These are phyloP conservation scores for Propithecus perrieri DNA, from an alignment of 2,797 vertebrate genomes.

Conservation along the genomic window DNA sequence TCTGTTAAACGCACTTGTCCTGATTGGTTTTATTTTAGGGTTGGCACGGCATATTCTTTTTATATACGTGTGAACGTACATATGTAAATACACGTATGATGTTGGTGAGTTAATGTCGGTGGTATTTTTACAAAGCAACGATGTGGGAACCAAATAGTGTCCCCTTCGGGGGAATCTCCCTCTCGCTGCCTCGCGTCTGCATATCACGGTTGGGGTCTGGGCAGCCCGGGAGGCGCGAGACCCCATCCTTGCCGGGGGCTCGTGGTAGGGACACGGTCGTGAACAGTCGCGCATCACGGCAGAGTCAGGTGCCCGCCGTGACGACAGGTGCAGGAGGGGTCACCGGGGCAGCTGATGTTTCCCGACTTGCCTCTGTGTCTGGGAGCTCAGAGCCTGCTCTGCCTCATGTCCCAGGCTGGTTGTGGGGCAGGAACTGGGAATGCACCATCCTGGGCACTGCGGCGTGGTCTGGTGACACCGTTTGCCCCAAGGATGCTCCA, in stretches of 20 bases:
- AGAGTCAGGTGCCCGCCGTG: no score
- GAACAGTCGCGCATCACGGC: neutral
- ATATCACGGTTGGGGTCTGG: accelerated
- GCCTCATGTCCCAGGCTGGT: accelerated
- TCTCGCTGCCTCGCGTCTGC: accelerated
- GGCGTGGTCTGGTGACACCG: neutral
- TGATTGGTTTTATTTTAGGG: neutral
- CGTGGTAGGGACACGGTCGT: accelerated
- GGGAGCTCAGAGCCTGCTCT: accelerated
- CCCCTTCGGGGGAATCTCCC: neutral
- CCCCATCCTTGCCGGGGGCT: neutral
- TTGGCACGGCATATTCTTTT: neutral
- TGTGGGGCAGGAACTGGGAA: neutral
- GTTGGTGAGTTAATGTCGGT: neutral
- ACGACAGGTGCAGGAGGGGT: neutral
- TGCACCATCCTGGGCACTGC: neutral
- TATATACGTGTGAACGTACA: slow-evolving; percentile 16
- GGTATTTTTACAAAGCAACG: neutral
- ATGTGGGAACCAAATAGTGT: neutral
- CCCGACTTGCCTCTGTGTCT: neutral
- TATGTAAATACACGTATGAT: neutral
- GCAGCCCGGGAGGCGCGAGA: accelerated
- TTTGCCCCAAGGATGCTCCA: neutral
- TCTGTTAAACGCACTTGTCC: neutral
- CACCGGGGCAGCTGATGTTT: accelerated